These are phyloP conservation scores for Colletes collaris DNA, from an alignment of 2,888 invertebrate species.

Conservation along the genomic window DNA sequence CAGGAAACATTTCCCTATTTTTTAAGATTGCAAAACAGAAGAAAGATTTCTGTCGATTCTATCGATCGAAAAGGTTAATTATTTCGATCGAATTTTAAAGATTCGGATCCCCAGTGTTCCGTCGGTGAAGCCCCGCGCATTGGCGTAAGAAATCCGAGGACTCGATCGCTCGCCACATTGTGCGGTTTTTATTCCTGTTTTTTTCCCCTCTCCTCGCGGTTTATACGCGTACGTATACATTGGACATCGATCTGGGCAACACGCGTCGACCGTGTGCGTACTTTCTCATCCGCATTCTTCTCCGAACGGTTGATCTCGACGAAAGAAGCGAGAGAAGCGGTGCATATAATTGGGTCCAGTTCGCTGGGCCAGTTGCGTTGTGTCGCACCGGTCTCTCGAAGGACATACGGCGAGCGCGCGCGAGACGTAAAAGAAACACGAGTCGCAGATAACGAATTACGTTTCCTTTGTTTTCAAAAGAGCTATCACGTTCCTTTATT, in stretches of 20 bases:
- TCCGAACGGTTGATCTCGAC: conserved; percentile 34
- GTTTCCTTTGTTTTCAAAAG: no score
- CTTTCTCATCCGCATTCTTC: conserved; percentile 58
- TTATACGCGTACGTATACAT: conserved; percentile 11
- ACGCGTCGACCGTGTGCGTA: conserved; percentile 7
- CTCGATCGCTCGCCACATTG: conserved; percentile 26
- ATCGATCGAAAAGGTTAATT: no score
- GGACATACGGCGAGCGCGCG: no score
- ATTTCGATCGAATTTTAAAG: not conserved
- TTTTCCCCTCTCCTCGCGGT: conserved; percentile 13
- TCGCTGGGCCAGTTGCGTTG: conserved; percentile 34
- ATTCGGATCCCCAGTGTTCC: no score
- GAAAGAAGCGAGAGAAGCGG: conserved; percentile 30
- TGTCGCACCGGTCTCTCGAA: no score
- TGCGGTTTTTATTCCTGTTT: conserved; percentile 27
- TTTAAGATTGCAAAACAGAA: no score
- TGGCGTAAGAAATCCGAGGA: conserved; percentile 34
- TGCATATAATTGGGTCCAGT: conserved; percentile 58
- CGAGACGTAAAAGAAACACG: no score
- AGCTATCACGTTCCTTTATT: no score
- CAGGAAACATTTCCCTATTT: no score
- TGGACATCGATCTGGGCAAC: conserved; percentile 40
- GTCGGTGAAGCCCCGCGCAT: not conserved
- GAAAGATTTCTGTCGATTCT: no score
- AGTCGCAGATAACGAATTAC: no score